Evolutionary conservation across 2,113 vertebrate species (phyloP).

Genomic region (Hucho hucho): DNA sequence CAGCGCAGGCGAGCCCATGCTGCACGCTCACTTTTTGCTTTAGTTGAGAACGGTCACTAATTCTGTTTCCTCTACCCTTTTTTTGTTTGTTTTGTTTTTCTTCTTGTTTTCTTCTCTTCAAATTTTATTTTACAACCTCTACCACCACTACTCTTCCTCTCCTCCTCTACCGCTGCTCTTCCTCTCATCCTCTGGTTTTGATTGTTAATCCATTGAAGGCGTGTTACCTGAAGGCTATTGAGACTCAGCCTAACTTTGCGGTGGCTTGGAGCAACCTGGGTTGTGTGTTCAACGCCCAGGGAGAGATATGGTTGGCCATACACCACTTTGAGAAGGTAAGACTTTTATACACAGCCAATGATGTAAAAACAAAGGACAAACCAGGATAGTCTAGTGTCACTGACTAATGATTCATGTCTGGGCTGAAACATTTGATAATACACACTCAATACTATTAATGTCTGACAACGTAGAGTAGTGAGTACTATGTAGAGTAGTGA

Average conservation of each 20-base stretch:
- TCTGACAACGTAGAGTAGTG: too few relatives aligned
- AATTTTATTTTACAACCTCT: slow-evolving; percentile 27
- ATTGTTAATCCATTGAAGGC: slow-evolving; percentile 87
- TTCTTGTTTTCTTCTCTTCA: slow-evolving; percentile 76
- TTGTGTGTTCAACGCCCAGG: slow-evolving; percentile 99
- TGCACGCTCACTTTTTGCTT: slow-evolving; percentile 99
- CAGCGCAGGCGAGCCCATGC: slow-evolving; percentile 94
- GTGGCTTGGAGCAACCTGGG: slow-evolving; percentile 99
- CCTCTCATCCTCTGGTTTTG: slow-evolving; percentile 77
- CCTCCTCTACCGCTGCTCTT: slow-evolving; percentile 36
- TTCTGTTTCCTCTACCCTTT: slow-evolving; percentile 80
- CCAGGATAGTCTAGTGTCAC: too few relatives aligned
- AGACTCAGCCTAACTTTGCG: slow-evolving; percentile 99
- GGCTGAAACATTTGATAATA: too few relatives aligned
- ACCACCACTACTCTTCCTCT: slow-evolving; percentile 51
- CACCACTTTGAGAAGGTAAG: slow-evolving; percentile 99
- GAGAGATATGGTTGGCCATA: slow-evolving; percentile 99
- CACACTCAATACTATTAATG: too few relatives aligned
- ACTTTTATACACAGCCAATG: neutral
- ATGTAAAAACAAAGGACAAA: too few relatives aligned
- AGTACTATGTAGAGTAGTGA: too few relatives aligned
- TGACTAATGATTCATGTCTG: too few relatives aligned
- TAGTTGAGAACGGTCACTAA: slow-evolving; percentile 87
- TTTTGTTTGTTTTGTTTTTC: slow-evolving; percentile 84
- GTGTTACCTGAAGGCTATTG: slow-evolving; percentile 99